Evolutionary conservation across 2,888 invertebrate species (phyloP).

Genomic region (Dicranocentrus wangi): DNA sequence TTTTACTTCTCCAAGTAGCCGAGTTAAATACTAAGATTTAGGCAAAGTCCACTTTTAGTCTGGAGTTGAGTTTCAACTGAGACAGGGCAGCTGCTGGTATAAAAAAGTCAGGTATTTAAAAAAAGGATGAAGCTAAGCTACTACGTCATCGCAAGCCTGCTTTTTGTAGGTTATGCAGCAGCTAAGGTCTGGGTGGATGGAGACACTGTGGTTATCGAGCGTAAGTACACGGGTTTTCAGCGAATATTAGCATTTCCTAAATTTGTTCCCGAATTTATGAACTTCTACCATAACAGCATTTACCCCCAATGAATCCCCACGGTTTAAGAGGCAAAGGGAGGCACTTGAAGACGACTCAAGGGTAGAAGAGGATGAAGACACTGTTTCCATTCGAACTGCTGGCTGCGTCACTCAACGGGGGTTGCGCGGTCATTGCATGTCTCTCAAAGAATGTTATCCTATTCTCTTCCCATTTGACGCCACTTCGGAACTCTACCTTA

Average conservation of each 20-base stretch:
- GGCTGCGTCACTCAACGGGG: slow-evolving; percentile 60
- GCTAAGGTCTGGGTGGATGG: slow-evolving; percentile 42
- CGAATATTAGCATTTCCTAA: too few relatives aligned
- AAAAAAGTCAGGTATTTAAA: neutral
- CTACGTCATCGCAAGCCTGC: slow-evolving; percentile 1
- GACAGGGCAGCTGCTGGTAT: slow-evolving; percentile 13
- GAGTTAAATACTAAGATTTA: too few relatives aligned
- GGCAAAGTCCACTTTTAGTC: slow-evolving; percentile 43
- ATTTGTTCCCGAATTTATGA: too few relatives aligned
- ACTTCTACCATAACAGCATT: too few relatives aligned
- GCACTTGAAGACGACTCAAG: neutral
- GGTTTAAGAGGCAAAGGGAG: neutral
- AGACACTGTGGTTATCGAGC: slow-evolving; percentile 45
- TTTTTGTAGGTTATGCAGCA: slow-evolving; percentile 13
- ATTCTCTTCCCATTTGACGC: slow-evolving; percentile 61
- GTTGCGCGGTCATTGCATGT: slow-evolving; percentile 64
- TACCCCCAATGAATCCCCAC: neutral
- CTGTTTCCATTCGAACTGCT: slow-evolving; percentile 19
- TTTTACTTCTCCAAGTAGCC: too few relatives aligned
- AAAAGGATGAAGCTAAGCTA: slow-evolving; percentile 29
- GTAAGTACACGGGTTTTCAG: too few relatives aligned
- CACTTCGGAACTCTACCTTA: neutral
- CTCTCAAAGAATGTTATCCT: slow-evolving; percentile 70
- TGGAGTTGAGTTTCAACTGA: slow-evolving; percentile 10
- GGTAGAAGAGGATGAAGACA: slow-evolving; percentile 41